These are phyloP conservation scores for Leucoraja ocellata DNA, from an alignment of 2,797 vertebrate genomes.

Conservation along the genomic window DNA sequence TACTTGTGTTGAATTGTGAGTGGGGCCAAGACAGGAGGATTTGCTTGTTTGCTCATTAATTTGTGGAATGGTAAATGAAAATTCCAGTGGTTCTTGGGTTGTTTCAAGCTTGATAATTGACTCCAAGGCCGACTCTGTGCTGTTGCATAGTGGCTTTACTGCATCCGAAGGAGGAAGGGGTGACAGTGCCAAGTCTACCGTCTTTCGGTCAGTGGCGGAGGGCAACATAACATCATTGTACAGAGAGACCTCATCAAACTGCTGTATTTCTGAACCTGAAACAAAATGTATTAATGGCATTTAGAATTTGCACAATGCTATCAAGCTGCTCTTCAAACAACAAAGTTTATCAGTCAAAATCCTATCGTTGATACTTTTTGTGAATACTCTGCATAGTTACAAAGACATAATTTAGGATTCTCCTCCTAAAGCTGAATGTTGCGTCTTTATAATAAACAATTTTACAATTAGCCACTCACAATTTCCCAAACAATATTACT, in stretches of 20 bases:
- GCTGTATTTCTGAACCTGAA: constrained; percentile 73
- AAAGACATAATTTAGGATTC: not conserved
- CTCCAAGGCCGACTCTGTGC: constrained; percentile 63
- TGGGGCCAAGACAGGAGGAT: constrained; percentile 60
- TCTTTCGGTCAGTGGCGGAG: constrained; percentile 70
- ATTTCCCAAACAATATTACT: not conserved
- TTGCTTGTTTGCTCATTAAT: constrained; percentile 59
- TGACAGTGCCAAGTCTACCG: constrained; percentile 65
- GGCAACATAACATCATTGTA: constrained; percentile 97
- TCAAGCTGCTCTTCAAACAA: not conserved
- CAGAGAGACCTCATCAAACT: constrained; percentile 76
- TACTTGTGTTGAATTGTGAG: constrained; percentile 74
- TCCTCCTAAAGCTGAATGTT: not conserved
- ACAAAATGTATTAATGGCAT: constrained; percentile 41
- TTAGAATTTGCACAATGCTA: not conserved
- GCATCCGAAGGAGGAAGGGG: constrained; percentile 70
- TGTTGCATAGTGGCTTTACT: constrained; percentile 64
- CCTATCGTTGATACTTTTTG: not conserved
- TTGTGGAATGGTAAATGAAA: constrained; percentile 65
- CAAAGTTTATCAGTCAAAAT: not conserved
- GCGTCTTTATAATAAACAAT: not conserved
- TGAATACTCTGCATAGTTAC: not conserved
- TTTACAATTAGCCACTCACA: not conserved
- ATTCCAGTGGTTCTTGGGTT: constrained; percentile 61
- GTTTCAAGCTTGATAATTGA: constrained; percentile 66